These are phyloP conservation scores for Nannobrachium achirus DNA, from an alignment of 2,113 vertebrate genomes.

Conservation along the genomic window DNA sequence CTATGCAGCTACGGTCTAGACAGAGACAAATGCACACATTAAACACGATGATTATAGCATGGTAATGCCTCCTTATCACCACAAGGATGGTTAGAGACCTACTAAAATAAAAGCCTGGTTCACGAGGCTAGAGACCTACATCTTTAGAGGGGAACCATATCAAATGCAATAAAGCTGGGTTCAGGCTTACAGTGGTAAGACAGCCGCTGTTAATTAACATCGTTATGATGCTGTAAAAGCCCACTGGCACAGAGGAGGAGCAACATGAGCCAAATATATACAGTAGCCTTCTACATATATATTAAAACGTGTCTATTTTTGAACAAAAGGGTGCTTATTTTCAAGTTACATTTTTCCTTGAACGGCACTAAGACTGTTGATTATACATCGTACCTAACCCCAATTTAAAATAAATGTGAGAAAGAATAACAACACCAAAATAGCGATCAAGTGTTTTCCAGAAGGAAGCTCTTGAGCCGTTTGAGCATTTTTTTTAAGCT, in stretches of 20 bases:
- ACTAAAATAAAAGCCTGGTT: too few relatives aligned
- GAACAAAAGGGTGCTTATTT: not conserved
- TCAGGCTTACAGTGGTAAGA: not conserved
- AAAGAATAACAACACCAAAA: not conserved
- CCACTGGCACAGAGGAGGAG: not conserved
- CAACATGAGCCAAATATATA: not conserved
- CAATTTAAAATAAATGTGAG: too few relatives aligned
- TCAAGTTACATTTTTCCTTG: not conserved
- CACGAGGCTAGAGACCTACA: not conserved
- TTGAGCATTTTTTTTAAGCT: not conserved
- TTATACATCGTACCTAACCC: not conserved
- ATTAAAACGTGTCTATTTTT: too few relatives aligned
- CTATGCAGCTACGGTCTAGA: not conserved
- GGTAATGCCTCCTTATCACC: not conserved
- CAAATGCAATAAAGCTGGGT: not conserved
- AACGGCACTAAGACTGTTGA: not conserved
- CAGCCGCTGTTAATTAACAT: conserved; percentile 6
- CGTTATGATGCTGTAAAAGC: not conserved
- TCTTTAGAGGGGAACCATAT: not conserved
- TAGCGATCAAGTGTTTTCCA: not conserved
- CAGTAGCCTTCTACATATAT: not conserved
- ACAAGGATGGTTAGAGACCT: not conserved
- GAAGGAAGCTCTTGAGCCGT: not conserved
- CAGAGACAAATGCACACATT: conserved; percentile 28
- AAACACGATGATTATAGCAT: not conserved